A percentile compares a stretch with the other conserved stretches of the same genome.
Evolutionary conservation across 2,113 vertebrate species (phyloP).

Genomic region (Burhinus bistriatus): DNA sequence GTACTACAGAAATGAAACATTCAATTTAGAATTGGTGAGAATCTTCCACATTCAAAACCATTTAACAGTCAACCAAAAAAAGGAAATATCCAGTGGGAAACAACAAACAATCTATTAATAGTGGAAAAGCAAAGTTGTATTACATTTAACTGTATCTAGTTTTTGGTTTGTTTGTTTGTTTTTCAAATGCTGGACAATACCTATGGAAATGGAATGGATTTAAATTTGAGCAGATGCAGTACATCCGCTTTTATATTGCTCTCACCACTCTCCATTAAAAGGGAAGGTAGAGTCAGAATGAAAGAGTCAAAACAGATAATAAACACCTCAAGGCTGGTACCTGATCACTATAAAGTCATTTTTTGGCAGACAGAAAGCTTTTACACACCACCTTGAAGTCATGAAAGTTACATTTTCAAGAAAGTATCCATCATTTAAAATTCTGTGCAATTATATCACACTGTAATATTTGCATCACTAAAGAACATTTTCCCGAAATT

Average conservation of each 20-base stretch:
- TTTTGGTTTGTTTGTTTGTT: not conserved
- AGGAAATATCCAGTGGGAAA: not conserved
- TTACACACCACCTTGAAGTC: not conserved
- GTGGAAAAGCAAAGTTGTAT: not conserved
- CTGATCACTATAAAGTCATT: not conserved
- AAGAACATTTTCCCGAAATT: not conserved
- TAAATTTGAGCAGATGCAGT: not conserved
- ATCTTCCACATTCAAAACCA: not conserved
- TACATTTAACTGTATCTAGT: not conserved
- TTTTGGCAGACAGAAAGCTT: not conserved
- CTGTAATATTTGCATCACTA: not conserved
- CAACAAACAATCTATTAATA: not conserved
- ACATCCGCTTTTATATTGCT: not conserved
- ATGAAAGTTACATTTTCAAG: not conserved
- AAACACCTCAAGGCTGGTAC: not conserved
- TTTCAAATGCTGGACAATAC: not conserved
- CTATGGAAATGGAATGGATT: not conserved
- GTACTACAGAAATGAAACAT: not conserved
- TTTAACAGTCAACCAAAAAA: not conserved
- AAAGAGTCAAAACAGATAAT: not conserved
- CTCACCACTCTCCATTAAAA: not conserved
- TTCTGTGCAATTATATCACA: constrained; percentile 17
- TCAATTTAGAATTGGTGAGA: not conserved
- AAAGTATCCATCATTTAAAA: not conserved
- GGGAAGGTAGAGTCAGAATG: not conserved